Evolutionary conservation across 2,113 vertebrate species (phyloP), one percentile per base, ranked within the genome.

Genomic region (Melanerpes formicivorus): DNA sequence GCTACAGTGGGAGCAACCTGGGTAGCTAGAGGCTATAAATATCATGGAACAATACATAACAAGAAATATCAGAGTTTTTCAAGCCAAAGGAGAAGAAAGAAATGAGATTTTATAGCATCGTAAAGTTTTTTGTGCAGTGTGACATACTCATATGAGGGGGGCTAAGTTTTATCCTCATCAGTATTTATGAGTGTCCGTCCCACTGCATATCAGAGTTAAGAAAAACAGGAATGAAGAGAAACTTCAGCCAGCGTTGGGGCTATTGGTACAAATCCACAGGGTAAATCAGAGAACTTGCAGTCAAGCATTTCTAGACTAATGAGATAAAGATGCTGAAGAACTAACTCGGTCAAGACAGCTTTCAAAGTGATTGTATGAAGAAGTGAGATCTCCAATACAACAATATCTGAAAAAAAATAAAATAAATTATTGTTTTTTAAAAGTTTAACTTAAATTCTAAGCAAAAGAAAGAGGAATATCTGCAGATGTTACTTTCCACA

Each of bases 11-110:
- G 70, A 42, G 40, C 4, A 3, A 84, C 65, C 78, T 90, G 81
- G 11, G 14, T 44, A 84, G 63, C 66, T 79, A 15, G 29, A 93
- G 14, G 32, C 84, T 93, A 93, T 86, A 94, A 94, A 94, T 93
- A 94, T 73, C 17, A 59, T 11, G 16, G 25, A 95, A 87, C 70
- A 94, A 84, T 1, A 90, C 22, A 72, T 34, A 72, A n/a, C 25
- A 92, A 92, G 50, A 84, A 76, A 84, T 40, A 75, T 3, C 63
- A 52, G 66, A 84, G 79, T 21, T 81, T 90, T 69, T 80, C 30
- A 86, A 58, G 59, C 32, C 1, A 18, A 90, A 15, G 42, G 27
- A 70, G 30, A 80, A 30, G n/a, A 86, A 85, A 46, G 55, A 70
- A 88, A 52, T 32, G 6, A 30, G 76, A 86, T 26, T 72, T 60